These are phyloP conservation scores for Spinus olivaceus DNA, from an alignment of 2,797 vertebrate genomes.

Conservation along the genomic window DNA sequence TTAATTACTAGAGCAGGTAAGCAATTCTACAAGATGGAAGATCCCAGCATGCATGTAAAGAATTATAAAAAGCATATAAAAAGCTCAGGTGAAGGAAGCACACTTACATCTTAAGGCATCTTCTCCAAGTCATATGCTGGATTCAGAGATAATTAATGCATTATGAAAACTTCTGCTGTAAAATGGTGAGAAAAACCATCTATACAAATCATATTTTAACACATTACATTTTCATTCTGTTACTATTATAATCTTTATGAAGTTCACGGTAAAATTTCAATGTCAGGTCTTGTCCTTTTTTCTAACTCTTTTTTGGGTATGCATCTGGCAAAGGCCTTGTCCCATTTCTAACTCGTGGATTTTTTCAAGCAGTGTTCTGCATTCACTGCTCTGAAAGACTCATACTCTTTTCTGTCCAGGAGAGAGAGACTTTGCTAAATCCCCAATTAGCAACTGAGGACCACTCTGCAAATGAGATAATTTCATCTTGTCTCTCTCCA, in stretches of 20 bases:
- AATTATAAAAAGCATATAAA: neutral
- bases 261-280: neutral
- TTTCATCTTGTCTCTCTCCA: neutral
- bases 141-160: neutral
- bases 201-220: neutral
- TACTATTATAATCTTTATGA: neutral
- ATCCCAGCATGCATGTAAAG: neutral
- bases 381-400: neutral
- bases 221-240: neutral
- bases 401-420: neutral
- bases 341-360: neutral
- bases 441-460: neutral
- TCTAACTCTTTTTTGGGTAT: neutral
- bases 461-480: neutral
- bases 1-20: neutral
- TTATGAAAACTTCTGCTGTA: neutral
- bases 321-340: neutral
- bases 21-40: neutral
- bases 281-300: neutral
- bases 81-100: neutral
- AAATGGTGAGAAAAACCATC: neutral
- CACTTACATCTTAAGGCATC: neutral
- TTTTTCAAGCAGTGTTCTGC: neutral
- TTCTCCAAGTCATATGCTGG: neutral
- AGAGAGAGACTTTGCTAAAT: neutral